A percentile compares a stretch with the other conserved stretches of the same genome.
Conservation (phyloP, 2,888 invertebrate genomes). For the Poecilobothrus nobilitatus region DNA sequence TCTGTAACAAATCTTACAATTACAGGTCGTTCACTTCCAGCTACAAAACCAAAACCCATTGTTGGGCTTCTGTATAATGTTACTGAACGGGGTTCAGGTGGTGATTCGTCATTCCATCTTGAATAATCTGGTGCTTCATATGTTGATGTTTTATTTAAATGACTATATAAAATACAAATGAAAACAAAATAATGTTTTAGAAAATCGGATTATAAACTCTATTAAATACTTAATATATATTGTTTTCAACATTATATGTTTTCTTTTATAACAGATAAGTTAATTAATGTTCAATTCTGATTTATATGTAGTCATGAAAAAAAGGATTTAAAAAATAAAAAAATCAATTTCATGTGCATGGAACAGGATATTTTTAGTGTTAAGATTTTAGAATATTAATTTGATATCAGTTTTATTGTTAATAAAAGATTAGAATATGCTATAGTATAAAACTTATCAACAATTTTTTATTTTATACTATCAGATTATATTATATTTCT, state of each 20-base stretch:
- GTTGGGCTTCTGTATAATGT: slow-evolving; percentile 65
- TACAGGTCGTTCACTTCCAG: slow-evolving; percentile 86
- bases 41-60: slow-evolving; percentile 91
- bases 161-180: slow-evolving; percentile 44
- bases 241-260: background rate
- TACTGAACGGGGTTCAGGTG: slow-evolving; percentile 71
- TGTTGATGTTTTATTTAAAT: slow-evolving; percentile 81
- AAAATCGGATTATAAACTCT: background rate
- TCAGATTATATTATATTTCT: too few relatives aligned
- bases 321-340: too few relatives aligned
- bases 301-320: too few relatives aligned
- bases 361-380: too few relatives aligned
- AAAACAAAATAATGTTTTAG: slow-evolving; percentile 9
- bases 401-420: too few relatives aligned
- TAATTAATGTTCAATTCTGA: too few relatives aligned
- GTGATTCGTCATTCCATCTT: slow-evolving; percentile 56
- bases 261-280: background rate
- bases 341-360: too few relatives aligned
- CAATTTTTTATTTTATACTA: too few relatives aligned
- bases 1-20: slow-evolving; percentile 82
- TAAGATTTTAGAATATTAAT: too few relatives aligned
- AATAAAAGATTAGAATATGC: too few relatives aligned
- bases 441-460: too few relatives aligned
- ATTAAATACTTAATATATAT: background rate
- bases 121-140: slow-evolving; percentile 70